Evolutionary conservation across 2,888 invertebrate species (phyloP).

Genomic region (Frankliniella fusca): DNA sequence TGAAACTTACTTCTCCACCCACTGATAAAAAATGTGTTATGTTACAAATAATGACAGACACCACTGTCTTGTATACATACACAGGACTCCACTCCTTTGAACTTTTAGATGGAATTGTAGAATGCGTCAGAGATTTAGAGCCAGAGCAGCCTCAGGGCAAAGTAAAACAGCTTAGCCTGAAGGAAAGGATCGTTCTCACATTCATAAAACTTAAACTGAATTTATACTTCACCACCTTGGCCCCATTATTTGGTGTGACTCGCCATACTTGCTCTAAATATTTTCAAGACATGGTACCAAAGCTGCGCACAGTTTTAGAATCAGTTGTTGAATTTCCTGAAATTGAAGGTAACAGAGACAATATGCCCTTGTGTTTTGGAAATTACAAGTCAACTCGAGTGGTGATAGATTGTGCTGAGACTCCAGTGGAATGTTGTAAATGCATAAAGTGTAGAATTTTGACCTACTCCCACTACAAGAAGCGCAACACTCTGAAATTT

Average conservation of each 20-base stretch:
- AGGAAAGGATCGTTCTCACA: too few species aligned
- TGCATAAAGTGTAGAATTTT: slow-evolving; percentile 39
- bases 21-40: too few species aligned
- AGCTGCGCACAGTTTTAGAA: slow-evolving; percentile 28
- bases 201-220: too few species aligned
- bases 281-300: slow-evolving; percentile 30
- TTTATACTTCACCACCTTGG: too few species aligned
- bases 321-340: slow-evolving; percentile 34
- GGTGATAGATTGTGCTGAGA: slow-evolving; percentile 42
- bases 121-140: too few species aligned
- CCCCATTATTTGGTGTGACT: slow-evolving; percentile 29
- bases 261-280: background rate
- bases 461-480: slow-evolving; percentile 43
- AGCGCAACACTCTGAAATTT: slow-evolving; percentile 43
- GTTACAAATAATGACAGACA: too few species aligned
- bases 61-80: too few species aligned
- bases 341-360: background rate
- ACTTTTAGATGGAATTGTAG: too few species aligned
- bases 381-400: slow-evolving; percentile 36
- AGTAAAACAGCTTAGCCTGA: too few species aligned
- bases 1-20: too few species aligned
- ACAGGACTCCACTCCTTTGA: too few species aligned
- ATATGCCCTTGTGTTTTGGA: slow-evolving; percentile 34
- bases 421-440: slow-evolving; percentile 41
- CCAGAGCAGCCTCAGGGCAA: too few species aligned